Base-by-base conservation (phyloP, 2,888 invertebrate species). In the Andrena flavipes region DNA sequence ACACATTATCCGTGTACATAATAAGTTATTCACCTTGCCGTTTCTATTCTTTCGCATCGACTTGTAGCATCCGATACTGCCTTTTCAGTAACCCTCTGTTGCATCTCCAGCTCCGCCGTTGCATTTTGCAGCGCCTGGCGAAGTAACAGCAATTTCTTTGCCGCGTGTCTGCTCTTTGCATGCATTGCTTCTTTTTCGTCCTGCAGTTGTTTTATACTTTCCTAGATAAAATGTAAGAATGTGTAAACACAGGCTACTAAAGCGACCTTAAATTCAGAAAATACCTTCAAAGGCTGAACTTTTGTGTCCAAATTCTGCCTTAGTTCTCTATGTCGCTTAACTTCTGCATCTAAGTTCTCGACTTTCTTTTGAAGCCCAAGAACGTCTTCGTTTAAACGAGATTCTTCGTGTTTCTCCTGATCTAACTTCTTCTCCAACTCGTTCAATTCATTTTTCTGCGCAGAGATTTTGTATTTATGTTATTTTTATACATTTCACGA, bases 41-140 rank as follows among this genome's bases (percentile, higher is more conserved):
- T 94, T 0, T 94, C 91, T 5, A 95, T 92, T 85, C 95, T 93
- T 0, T 94, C 92, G 42, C 96, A 95, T 16, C 95, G 89, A 51
- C 87, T 90, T 62, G 92, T 91, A 0, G 96, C 96, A 68, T 94
- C 94, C 90, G 86, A 76, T 92, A 93, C 89, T 92, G 92, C 51
- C 91, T 93, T 74, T 86, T 90, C 80, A 5, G 94, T 91, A 42
- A 92, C 86, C 0, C 87, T 87, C 20, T 91, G 90, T 84, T 95
- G 95, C 62, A 93, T 94, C 23, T 94, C 91, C 2, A 94, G 90
- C 0, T 94, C 89, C 2, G 88, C 91, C 13, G 74, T 86, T 30
- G 87, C 77, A 80, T 86, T 89, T 70, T 92, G 92, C 26, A 93
- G 33, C 4, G 76, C 80, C 67, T 87, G 87, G 5, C 85, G 84